Conservation (phyloP, 2,113 vertebrate genomes). For the Conger conger region DNA sequence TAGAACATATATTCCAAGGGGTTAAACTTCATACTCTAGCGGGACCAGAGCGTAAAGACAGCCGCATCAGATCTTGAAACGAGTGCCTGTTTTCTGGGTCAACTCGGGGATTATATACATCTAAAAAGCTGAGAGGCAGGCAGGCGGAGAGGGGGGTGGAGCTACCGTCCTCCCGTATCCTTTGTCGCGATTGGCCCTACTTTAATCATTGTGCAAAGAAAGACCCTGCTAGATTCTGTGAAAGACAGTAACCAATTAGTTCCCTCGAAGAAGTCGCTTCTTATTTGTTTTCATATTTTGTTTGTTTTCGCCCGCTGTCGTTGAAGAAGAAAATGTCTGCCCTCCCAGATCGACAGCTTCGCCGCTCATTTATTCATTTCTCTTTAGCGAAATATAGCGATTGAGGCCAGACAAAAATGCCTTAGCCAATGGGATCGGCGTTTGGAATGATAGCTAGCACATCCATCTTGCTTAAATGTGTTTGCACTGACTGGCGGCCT, state of each 20-base stretch:
- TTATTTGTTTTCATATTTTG: conserved; percentile 32
- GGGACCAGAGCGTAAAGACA: conserved; percentile 61
- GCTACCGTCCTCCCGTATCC: conserved; percentile 59
- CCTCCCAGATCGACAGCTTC: neutral
- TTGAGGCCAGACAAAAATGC: neutral
- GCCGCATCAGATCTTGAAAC: conserved; percentile 71
- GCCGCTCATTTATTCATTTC: conserved; percentile 1
- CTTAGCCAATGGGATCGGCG: neutral
- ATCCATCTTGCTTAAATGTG: neutral
- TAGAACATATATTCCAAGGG: conserved; percentile 64
- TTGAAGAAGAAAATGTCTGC: neutral
- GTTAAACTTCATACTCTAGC: conserved; percentile 68
- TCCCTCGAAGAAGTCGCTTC: no score
- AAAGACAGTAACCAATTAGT: conserved; percentile 60
- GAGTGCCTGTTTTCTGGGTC: conserved; percentile 77
- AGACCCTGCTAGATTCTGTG: conserved; percentile 55
- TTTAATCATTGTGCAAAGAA: conserved; percentile 70
- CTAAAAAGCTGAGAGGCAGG: conserved; percentile 67
- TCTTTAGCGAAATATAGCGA: neutral
- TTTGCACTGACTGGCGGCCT: neutral
- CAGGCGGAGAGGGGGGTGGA: conserved; percentile 59
- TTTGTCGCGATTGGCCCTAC: conserved; percentile 74
- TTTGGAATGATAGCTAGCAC: neutral
- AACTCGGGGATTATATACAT: conserved; percentile 77
- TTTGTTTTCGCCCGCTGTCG: neutral